Evolutionary conservation across 1,140 invertebrate genomes (phyloP), one percentile per base, ranked within the genome.

Genomic region (Stegodyphus dumicola): DNA sequence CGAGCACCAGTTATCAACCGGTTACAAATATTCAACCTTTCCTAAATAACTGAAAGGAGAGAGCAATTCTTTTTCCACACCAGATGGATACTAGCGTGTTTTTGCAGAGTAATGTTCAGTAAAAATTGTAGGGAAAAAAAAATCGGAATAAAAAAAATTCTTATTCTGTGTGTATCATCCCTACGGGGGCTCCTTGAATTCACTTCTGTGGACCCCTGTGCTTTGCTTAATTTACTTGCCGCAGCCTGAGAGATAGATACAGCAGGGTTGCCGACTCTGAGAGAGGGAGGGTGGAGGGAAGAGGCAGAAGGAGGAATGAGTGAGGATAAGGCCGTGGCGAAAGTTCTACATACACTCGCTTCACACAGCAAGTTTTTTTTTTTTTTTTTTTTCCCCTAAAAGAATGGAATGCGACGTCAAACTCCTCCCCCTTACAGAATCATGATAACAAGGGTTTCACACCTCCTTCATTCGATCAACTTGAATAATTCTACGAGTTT

Each of bases 221-320:
- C 81, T 76, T 85, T 85, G 81, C 81, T 85, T 85, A 85, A 85
- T 85, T 85, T 85, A 85, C 81, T 76, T 76, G 73, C 81, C 70
- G 73, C 77, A 69, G 74, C 64, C 73, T 18, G 79, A 84, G 70
- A 65, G 81, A 85, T 76, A 76, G 81, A 80, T 71, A 80, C 64
- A 53, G 51, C 74, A 76, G 81, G 81, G 81, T 85, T 85, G 81
- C 81, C 81, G 81, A 67, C 70, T 84, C 81, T 81, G 9, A 60
- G 56, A 15, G 33, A 9, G 56, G 17, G 66, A 56, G 69, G 64
- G 64, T 53, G 64, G 73, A 85, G 49, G 74, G 71, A 60, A 51
- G 52, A 13, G 81, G 52, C 56, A 67, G 65, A 53, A 69, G 54
- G 52, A 53, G 17, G 65, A 17, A 17, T 7, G 65, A 15, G 9